These are phyloP conservation scores for Trichosurus vulpecula DNA, from an alignment of 2,797 vertebrate species.

Conservation along the genomic window DNA sequence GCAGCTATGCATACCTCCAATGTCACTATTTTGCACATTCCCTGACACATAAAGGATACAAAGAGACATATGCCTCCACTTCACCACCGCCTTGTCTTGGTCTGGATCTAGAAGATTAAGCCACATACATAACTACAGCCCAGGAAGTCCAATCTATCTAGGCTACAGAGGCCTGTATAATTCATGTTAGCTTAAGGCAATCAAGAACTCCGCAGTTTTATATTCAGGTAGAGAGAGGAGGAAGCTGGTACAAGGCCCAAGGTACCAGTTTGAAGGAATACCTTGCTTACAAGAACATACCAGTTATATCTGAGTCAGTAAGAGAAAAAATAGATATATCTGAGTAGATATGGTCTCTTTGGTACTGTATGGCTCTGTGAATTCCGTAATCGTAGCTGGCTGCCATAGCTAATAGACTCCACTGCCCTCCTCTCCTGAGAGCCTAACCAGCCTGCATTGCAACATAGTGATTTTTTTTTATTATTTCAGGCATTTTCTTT, in stretches of 20 bases:
- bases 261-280: background rate
- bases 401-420: background rate
- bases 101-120: background rate
- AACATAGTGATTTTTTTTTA: background rate
- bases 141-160: background rate
- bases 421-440: background rate
- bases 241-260: background rate
- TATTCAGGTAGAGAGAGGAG: background rate
- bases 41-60: background rate
- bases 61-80: background rate
- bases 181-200: background rate
- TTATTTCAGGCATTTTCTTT: background rate
- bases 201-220: background rate
- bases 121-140: background rate
- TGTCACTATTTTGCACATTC: background rate
- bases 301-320: background rate
- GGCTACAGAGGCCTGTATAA: background rate
- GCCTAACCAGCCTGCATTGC: background rate
- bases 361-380: background rate
- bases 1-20: background rate
- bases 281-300: background rate
- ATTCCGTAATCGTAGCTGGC: background rate
- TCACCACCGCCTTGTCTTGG: background rate
- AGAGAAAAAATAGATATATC: background rate
- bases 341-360: background rate